These are phyloP conservation scores for Casuarius casuarius DNA, from an alignment of 2,113 vertebrate species.

Conservation along the genomic window DNA sequence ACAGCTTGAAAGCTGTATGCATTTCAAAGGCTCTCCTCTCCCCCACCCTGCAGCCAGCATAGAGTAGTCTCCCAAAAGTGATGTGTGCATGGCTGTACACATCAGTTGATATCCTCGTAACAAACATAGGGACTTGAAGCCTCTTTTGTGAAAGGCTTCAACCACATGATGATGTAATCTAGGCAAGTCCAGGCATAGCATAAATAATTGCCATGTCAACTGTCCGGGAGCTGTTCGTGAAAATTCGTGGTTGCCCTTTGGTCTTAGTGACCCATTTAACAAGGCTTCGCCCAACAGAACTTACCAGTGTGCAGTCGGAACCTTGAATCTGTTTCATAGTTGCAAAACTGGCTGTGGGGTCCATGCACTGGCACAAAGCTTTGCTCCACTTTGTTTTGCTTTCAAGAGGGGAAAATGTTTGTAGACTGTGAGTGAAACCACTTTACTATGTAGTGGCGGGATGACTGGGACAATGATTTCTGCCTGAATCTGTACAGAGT, in stretches of 20 bases:
- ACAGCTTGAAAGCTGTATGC: neutral
- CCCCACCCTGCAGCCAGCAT: neutral
- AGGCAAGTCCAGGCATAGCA: neutral
- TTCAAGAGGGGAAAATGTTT: neutral
- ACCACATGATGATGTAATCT: neutral
- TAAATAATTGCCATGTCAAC: neutral
- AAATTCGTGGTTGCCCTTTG: neutral
- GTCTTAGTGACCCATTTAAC: neutral
- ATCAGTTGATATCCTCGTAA: accelerated
- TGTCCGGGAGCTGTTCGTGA: neutral
- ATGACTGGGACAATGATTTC: neutral
- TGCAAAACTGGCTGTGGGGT: neutral
- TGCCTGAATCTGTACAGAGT: neutral
- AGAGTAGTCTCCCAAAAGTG: neutral
- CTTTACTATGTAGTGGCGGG: neutral
- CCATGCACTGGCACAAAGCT: neutral
- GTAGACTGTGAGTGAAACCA: neutral
- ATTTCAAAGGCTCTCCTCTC: neutral
- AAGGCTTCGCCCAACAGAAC: neutral
- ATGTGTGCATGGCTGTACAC: neutral
- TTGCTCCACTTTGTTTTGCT: neutral
- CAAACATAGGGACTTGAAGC: neutral
- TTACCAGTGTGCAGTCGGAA: neutral
- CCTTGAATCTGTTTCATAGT: neutral
- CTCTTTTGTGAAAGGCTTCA: neutral